phyloP scores from a whole-genome alignment of 2,888 invertebrate genomes.

The Glaucopsyche alexis region DNA sequence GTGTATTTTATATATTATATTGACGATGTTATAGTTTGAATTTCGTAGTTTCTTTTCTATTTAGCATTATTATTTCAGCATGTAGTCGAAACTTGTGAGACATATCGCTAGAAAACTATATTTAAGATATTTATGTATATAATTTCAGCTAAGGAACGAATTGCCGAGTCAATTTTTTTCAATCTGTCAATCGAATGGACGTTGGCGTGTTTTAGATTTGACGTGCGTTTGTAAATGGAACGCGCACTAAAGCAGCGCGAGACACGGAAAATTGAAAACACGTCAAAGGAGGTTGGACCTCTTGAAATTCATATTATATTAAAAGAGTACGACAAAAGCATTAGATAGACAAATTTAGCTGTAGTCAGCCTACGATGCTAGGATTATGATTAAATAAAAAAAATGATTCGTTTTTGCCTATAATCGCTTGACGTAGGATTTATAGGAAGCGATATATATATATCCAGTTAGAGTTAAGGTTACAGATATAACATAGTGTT shows the following conservation, averaged over 20 bases:
- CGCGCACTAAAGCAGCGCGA: background rate
- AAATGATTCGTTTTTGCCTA: conserved; percentile 58
- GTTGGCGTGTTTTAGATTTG: conserved; percentile 20
- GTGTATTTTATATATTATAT: conserved; percentile 77
- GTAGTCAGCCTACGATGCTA: conserved; percentile 55
- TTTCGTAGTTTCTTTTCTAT: conserved; percentile 56
- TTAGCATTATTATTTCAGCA: conserved; percentile 64
- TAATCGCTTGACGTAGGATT: conserved; percentile 57
- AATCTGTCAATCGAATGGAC: conserved; percentile 61
- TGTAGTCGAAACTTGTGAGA: conserved; percentile 73
- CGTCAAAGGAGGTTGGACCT: conserved; percentile 56
- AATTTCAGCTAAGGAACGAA: conserved; percentile 57
- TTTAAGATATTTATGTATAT: conserved; percentile 64
- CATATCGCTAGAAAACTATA: conserved; percentile 74
- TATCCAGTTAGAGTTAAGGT: conserved; percentile 53
- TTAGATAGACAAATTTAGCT: conserved; percentile 75
- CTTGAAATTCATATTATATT: conserved; percentile 52
- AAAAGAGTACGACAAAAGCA: conserved; percentile 54
- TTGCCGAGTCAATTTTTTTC: conserved; percentile 69
- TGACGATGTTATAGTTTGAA: conserved; percentile 57
- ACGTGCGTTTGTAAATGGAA: background rate
- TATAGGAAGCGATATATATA: conserved; percentile 53
- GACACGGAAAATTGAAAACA: conserved; percentile 33
- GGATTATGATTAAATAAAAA: conserved; percentile 53
- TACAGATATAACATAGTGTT: conserved; percentile 39